A percentile compares a stretch with the other conserved stretches of the same genome.
These are phyloP conservation scores for Notarius quadriscutis DNA, from an alignment of 2,113 vertebrate species.

Conservation along the genomic window DNA sequence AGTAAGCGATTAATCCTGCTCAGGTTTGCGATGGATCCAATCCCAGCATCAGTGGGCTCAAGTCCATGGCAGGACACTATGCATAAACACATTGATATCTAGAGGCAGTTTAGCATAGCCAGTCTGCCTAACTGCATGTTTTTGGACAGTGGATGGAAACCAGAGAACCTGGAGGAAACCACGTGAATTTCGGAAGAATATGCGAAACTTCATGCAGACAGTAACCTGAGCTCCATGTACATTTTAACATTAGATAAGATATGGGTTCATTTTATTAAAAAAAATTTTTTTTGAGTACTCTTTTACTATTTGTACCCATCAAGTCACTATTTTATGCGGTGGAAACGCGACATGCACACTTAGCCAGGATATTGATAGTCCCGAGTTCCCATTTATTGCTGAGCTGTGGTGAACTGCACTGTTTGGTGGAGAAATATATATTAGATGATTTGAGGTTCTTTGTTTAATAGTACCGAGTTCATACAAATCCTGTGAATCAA, in stretches of 20 bases:
- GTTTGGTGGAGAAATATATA: background rate
- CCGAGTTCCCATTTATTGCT: no score
- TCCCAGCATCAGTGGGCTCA: background rate
- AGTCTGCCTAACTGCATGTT: background rate
- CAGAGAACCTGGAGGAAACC: background rate
- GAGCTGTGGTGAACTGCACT: no score
- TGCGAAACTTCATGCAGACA: background rate
- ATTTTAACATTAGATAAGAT: background rate
- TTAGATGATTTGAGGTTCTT: background rate
- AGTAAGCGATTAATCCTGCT: background rate
- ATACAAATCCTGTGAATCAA: conserved; percentile 27
- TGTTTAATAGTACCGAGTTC: background rate
- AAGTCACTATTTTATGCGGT: background rate
- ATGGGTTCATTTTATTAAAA: background rate
- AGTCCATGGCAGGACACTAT: background rate
- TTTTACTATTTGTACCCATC: background rate
- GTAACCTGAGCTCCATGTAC: background rate
- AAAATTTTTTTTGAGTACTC: background rate
- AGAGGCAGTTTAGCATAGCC: background rate
- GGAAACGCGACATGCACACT: no score
- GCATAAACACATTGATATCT: background rate
- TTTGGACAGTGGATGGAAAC: background rate
- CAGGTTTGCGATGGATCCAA: background rate
- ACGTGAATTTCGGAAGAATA: background rate
- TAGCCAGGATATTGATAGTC: no score